These are phyloP conservation scores for Papilio xuthus DNA, from an alignment of 1,140 invertebrate genomes.

Conservation along the genomic window DNA sequence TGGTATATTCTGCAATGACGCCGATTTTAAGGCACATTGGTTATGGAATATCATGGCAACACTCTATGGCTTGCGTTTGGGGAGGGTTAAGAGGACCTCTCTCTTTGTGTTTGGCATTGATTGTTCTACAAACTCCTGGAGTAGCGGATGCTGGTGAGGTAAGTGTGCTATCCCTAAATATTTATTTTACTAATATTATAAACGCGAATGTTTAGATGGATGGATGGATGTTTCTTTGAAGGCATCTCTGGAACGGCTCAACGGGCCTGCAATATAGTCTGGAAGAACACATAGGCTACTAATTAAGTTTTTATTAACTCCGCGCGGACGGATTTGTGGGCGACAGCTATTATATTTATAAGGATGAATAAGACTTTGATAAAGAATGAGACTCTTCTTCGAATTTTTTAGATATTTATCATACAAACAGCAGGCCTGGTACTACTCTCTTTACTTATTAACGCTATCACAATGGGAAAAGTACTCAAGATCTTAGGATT, in stretches of 20 bases:
- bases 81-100: constrained; percentile 67
- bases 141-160: constrained; percentile 64
- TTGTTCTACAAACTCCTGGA: constrained; percentile 65
- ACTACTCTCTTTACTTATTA: constrained; percentile 68
- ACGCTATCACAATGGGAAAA: constrained; percentile 67
- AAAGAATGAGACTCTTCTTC: too few relatives aligned
- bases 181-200: constrained; percentile 5
- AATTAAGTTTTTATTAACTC: too few relatives aligned
- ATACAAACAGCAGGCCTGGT: constrained; percentile 72
- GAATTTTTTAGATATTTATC: constrained; percentile 65
- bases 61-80: constrained; percentile 73
- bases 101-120: constrained; percentile 66
- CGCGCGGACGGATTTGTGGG: too few relatives aligned
- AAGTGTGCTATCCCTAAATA: too few relatives aligned
- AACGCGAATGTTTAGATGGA: too few relatives aligned
- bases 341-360: too few relatives aligned
- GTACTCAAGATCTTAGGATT: constrained; percentile 71
- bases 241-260: too few relatives aligned
- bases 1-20: constrained; percentile 67
- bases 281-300: too few relatives aligned
- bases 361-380: too few relatives aligned
- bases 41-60: constrained; percentile 71
- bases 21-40: constrained; percentile 66
- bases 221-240: too few relatives aligned
- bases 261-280: too few relatives aligned